Percentiles rank a stretch among this genome's conserved stretches.
These are phyloP conservation scores for Carassius auratus DNA, from an alignment of 2,113 vertebrate species.

Conservation along the genomic window DNA sequence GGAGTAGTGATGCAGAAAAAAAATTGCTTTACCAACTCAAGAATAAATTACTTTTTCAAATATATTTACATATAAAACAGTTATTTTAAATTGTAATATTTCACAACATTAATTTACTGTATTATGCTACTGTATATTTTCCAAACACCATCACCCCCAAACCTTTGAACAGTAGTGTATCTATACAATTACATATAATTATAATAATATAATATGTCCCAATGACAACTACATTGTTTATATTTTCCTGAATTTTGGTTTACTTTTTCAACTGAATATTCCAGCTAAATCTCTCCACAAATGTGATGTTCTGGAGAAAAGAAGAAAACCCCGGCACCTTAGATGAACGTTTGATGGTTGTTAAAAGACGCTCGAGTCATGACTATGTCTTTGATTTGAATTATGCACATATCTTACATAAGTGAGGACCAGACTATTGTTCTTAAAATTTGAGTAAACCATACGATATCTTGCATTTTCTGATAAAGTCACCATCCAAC, in stretches of 20 bases:
- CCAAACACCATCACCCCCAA: neutral
- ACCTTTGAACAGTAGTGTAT: neutral
- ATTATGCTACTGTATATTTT: neutral
- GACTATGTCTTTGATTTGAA: neutral
- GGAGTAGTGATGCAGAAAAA: neutral
- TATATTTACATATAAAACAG: neutral
- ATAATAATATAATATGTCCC: neutral
- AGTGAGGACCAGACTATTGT: neutral
- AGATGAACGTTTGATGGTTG: neutral
- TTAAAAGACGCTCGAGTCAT: neutral
- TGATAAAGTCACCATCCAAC: neutral
- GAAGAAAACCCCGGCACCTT: neutral
- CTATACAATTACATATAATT: neutral
- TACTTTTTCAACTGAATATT: too few species aligned
- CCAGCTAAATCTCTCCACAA: too few species aligned
- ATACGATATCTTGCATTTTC: neutral
- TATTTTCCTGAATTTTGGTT: too few species aligned
- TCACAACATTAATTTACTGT: neutral
- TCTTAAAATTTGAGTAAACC: neutral
- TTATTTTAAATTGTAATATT: neutral
- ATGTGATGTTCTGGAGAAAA: too few species aligned
- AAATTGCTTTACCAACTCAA: neutral
- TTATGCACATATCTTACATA: neutral
- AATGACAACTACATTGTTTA: neutral
- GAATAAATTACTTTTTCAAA: neutral